These are phyloP conservation scores for Tinea semifulvella DNA, from an alignment of 2,888 invertebrate genomes.

Conservation along the genomic window DNA sequence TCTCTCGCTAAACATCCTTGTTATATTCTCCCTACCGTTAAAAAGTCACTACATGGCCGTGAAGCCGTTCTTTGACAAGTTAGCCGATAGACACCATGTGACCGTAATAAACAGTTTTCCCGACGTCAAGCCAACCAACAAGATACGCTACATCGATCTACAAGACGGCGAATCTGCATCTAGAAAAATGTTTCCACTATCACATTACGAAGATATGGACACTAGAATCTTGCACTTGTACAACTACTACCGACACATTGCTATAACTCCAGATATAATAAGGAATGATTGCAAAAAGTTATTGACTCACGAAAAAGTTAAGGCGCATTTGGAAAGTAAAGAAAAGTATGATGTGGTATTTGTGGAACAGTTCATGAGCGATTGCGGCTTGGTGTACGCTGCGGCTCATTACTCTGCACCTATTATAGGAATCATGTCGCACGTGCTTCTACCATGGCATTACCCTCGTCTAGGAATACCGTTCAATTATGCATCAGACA, in stretches of 20 bases:
- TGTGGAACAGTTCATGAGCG: constrained; percentile 53
- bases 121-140: constrained; percentile 38
- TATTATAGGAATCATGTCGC: constrained; percentile 61
- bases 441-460: constrained; percentile 54
- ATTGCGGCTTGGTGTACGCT: constrained; percentile 47
- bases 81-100: constrained; percentile 69
- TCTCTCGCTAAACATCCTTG: constrained; percentile 51
- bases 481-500: constrained; percentile 53
- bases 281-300: constrained; percentile 32
- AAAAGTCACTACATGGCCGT: constrained; percentile 74
- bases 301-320: constrained; percentile 33
- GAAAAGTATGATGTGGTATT: constrained; percentile 50
- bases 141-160: constrained; percentile 65
- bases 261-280: constrained; percentile 16
- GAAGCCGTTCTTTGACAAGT: constrained; percentile 60
- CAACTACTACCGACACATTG: constrained; percentile 28
- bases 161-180: constrained; percentile 20
- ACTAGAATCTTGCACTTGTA: constrained; percentile 21
- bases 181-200: constrained; percentile 20
- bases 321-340: constrained; percentile 26
- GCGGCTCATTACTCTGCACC: constrained; percentile 46
- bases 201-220: constrained; percentile 25
- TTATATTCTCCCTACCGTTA: constrained; percentile 65
- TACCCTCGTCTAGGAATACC: constrained; percentile 53
- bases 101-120: constrained; percentile 71